These are phyloP conservation scores for Cathartes aura DNA, from an alignment of 2,113 vertebrate genomes.

Conservation along the genomic window DNA sequence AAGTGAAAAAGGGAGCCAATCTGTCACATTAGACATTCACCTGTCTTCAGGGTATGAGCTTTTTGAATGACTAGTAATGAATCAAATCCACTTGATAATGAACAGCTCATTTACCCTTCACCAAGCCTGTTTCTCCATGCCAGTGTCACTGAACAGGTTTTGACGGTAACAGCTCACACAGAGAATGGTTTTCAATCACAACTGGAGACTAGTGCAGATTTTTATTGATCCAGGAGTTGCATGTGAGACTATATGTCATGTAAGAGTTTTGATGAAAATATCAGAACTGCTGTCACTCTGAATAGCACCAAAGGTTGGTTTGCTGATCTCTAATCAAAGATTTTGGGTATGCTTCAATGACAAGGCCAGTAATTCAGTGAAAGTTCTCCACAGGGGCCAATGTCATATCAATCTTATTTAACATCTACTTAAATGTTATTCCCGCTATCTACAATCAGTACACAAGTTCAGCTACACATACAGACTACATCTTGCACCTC, in stretches of 20 bases:
- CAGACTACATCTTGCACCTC: not conserved
- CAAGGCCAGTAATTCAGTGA: slow-evolving; percentile 9
- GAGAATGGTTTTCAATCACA: slow-evolving; percentile 24
- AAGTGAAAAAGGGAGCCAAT: not conserved
- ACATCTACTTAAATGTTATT: slow-evolving; percentile 38
- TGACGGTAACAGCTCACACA: not conserved
- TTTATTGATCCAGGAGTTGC: slow-evolving; percentile 37
- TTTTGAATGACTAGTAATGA: slow-evolving; percentile 8
- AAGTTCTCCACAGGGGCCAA: not conserved
- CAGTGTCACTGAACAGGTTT: not conserved
- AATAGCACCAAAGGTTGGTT: slow-evolving; percentile 4
- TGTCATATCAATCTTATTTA: slow-evolving; percentile 50
- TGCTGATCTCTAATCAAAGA: slow-evolving; percentile 32
- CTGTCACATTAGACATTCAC: not conserved
- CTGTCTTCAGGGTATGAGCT: not conserved
- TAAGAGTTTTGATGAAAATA: slow-evolving; percentile 49
- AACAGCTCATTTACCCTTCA: not conserved
- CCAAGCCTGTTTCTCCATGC: not conserved
- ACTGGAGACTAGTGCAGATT: not conserved
- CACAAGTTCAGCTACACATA: not conserved
- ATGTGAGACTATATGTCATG: not conserved
- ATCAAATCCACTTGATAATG: slow-evolving; percentile 1
- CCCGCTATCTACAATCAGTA: not conserved
- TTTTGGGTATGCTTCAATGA: not conserved
- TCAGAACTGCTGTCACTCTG: slow-evolving; percentile 35